phyloP scores from a whole-genome alignment of 2,797 vertebrate genomes.

The Silurus aristotelis region DNA sequence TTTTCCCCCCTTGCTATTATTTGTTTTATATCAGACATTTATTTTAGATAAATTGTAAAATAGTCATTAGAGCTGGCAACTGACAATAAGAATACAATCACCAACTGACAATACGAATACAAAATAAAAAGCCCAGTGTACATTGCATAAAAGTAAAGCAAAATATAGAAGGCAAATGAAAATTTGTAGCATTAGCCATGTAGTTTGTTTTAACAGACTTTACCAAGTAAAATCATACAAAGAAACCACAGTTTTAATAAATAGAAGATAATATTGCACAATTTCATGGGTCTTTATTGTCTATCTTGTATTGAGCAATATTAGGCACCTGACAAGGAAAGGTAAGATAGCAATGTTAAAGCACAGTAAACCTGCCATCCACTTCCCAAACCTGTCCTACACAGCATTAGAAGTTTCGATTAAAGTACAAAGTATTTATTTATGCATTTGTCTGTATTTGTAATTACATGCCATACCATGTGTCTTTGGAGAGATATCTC shows the following conservation, averaged over 20 bases:
- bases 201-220: too few species aligned
- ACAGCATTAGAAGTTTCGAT: background rate
- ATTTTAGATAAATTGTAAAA: background rate
- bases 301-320: background rate
- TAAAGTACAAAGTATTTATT: background rate
- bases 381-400: background rate
- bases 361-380: background rate
- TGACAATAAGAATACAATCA: too few species aligned
- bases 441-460: background rate
- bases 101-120: too few species aligned
- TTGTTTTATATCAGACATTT: background rate
- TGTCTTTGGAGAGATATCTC: slow-evolving; percentile 69
- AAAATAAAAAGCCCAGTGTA: too few species aligned
- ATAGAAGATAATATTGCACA: background rate
- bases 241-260: background rate
- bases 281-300: background rate
- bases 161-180: too few species aligned
- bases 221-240: too few species aligned
- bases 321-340: background rate
- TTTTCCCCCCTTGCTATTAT: background rate
- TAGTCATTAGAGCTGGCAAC: background rate
- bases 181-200: too few species aligned
- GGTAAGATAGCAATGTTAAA: background rate
- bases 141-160: too few species aligned
- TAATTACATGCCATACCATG: slow-evolving; percentile 67